Base-by-base conservation (phyloP, 2,797 vertebrate species). In the Eurystomus glaucurus region DNA sequence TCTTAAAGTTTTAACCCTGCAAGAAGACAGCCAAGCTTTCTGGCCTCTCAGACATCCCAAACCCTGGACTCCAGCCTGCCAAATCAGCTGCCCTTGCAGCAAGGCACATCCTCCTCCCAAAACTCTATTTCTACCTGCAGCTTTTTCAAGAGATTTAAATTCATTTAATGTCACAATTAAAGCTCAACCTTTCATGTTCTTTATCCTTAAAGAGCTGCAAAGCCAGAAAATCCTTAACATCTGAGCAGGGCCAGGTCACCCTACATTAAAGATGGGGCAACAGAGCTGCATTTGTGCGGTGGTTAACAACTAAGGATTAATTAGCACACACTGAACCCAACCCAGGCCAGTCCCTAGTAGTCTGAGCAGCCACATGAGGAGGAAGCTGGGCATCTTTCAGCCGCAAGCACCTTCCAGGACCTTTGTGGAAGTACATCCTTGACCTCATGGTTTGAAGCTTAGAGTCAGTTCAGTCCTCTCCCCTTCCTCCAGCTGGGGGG, bases 151-250 rank as follows among this genome's bases (percentile, higher is more conserved):
- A 76, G 10, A 81, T 74, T 62, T 89, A 39, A 90, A 79, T 70
- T 85, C 6, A 80, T 72, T 78, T 82, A 85, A 77, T 69, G 19
- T 26, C 58, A 83, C 64, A 93, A 82, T 85, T 88, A 85, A 89
- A 85, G 16, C 43, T 77, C 35, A 65, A 4, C 43, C 22, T 86
- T 91, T 85, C 62, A 71, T 57, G 37, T 88, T 85, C 76, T 80
- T 88, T 43, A 77, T n/a, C 71, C 71, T 46, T 39, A 37, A 72
- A 94, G 87, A 95, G 68, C 81, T 79, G 84, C 51, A 91, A 87
- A 94, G 83, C 85, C 64, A 92, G 82, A 85, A 92, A 93, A 54
- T 48, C 66, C 41, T 75, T 93, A 21, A 6, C 21, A 72, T 41
- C 29, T 21, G 54, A 94, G 61, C 48, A 81, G 57, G 61, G 66